Evolutionary conservation across 2,113 vertebrate genomes (phyloP).

Genomic region (Pleuronectes platessa): DNA sequence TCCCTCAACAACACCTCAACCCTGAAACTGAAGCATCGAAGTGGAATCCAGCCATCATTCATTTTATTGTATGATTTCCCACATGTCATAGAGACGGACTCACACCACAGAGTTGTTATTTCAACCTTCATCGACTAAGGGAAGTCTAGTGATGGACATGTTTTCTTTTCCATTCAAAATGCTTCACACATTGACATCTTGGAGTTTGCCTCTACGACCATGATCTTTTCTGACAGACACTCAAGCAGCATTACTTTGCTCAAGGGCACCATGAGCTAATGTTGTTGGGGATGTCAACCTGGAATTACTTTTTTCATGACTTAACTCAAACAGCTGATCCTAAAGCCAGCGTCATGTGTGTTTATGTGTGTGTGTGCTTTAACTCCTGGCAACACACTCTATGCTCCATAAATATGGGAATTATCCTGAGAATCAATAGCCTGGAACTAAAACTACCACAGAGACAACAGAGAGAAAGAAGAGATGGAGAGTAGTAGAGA

Average conservation of each 20-base stretch:
- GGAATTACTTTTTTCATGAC: slow-evolving; percentile 6
- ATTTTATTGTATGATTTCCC: neutral
- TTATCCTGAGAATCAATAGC: slow-evolving; percentile 41
- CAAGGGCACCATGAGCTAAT: slow-evolving; percentile 65
- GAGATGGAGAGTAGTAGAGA: slow-evolving; percentile 1
- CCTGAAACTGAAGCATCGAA: too few species aligned
- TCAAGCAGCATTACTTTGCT: slow-evolving; percentile 40
- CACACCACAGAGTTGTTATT: slow-evolving; percentile 4
- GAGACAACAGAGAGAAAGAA: slow-evolving; percentile 1
- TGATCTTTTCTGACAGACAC: slow-evolving; percentile 45
- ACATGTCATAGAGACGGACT: neutral
- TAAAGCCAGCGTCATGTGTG: slow-evolving; percentile 32
- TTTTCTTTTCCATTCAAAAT: slow-evolving; percentile 23
- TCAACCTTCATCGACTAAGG: slow-evolving; percentile 19
- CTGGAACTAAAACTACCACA: slow-evolving; percentile 8
- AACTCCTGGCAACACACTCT: slow-evolving; percentile 18
- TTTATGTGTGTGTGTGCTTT: slow-evolving; percentile 18
- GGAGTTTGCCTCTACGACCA: slow-evolving; percentile 42
- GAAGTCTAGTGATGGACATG: neutral
- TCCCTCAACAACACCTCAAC: too few species aligned
- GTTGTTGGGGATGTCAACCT: slow-evolving; percentile 35
- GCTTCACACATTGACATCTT: slow-evolving; percentile 38
- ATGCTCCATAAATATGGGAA: slow-evolving; percentile 32
- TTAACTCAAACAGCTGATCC: slow-evolving; percentile 25
- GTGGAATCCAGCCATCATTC: neutral